Base-by-base conservation (phyloP, 2,888 invertebrate species). In the Apodemia mormo region DNA sequence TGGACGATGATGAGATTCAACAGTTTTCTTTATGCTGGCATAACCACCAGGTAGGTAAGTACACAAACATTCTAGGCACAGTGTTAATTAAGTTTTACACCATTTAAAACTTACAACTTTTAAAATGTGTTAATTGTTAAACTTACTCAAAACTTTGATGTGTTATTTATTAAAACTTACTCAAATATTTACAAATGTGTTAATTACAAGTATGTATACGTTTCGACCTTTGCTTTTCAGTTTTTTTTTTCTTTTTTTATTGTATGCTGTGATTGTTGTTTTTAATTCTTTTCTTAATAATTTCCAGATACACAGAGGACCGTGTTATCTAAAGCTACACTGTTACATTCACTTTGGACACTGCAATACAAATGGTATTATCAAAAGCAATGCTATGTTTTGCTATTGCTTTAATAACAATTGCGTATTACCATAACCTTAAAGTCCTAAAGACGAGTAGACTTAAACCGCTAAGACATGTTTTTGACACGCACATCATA, bases 1-100 rank as follows among this genome's bases (percentile, higher is more conserved):
- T 93, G 93, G 93, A 92, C 85, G 94, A 94, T 84, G 95, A 95
- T 83, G 94, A 94, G 77, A 89, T 94, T 80, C 96, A 96, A 89
- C 97, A 97, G 88, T 97, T 97, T 90, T 97, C 97, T 87, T 94
- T 97, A 82, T 95, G 97, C 87, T 97, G 97, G 97, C 97, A 97
- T 90, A 97, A 97, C 89, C 96, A 95, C 88, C 95, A 96, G 94
- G 95, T 95, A 94, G 94, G 94, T 90, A 85, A 92, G 92, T 92
- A 91, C 61, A 61, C 61, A 10, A 61, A 30, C 61, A 58, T 77
- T 45, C 45, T 78, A 87, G 85, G 86, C 85, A 78, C 81, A 84
- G 81, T 82, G 82, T 84, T 81, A 83, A 80, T 75, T 76, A 73
- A 76, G 74, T 73, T 72, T 69, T 68, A 66, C 49, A 66, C 68